These are phyloP conservation scores for Zaprionus lineosus DNA, from an alignment of 2,888 invertebrate species.

Conservation along the genomic window DNA sequence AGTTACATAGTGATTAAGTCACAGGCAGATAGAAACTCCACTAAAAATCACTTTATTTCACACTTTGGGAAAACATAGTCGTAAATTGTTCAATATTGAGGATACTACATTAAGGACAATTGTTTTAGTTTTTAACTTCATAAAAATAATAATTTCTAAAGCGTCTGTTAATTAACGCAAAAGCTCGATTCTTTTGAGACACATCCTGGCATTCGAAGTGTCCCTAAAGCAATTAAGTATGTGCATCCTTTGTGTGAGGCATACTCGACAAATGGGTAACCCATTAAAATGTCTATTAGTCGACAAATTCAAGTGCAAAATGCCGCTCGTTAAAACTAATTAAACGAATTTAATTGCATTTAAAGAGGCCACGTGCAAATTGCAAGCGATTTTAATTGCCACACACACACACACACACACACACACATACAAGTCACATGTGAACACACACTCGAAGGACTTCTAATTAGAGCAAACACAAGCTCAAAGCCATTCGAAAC, in stretches of 20 bases:
- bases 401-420: constrained; percentile 31
- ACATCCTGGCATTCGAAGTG: no score
- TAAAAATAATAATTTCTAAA: no score
- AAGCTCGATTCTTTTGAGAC: no score
- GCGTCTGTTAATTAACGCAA: no score
- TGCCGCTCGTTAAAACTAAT: constrained; percentile 73
- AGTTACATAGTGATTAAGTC: no score
- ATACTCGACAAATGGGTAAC: constrained; percentile 11
- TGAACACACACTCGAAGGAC: constrained; percentile 12
- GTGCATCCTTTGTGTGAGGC: no score
- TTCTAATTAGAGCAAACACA: constrained; percentile 58
- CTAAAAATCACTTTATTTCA: no score
- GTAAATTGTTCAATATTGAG: no score
- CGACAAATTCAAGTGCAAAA: constrained; percentile 58
- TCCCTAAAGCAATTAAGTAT: constrained; percentile 4
- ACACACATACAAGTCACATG: constrained; percentile 10
- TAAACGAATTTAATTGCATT: constrained; percentile 74
- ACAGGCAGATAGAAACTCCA: no score
- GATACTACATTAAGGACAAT: no score
- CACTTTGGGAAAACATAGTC: no score
- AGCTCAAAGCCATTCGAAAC: constrained; percentile 7
- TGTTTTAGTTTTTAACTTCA: no score
- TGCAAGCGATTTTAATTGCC: constrained; percentile 68
- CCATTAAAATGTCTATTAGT: constrained; percentile 33
- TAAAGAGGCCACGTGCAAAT: constrained; percentile 71